phyloP scores from a whole-genome alignment of 2,888 invertebrate genomes.

The Gasteruption jaculator region DNA sequence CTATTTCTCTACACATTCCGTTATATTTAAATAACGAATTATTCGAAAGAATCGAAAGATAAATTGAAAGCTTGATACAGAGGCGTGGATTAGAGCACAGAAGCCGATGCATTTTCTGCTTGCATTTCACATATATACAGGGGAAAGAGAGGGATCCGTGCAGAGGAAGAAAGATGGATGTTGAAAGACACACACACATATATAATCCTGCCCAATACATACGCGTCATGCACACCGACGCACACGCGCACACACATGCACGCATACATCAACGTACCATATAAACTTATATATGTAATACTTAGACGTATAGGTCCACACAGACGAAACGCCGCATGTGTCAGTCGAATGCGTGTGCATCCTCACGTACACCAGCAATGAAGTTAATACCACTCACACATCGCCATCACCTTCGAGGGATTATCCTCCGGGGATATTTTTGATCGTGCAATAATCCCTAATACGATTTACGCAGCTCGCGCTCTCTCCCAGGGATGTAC shows the following conservation, averaged over 20 bases:
- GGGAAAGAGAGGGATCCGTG: not conserved
- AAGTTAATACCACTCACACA: constrained; percentile 46
- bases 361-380: too few relatives aligned
- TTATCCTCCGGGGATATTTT: constrained; percentile 50
- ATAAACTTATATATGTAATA: too few relatives aligned
- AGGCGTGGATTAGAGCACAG: constrained; percentile 36
- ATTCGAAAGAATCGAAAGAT: constrained; percentile 27
- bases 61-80: constrained; percentile 38
- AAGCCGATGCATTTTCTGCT: too few relatives aligned
- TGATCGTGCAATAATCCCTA: constrained; percentile 51
- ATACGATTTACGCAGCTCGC: constrained; percentile 50
- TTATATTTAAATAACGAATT: constrained; percentile 6
- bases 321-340: too few relatives aligned
- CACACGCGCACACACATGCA: constrained; percentile 21
- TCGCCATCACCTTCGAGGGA: constrained; percentile 39
- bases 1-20: too few relatives aligned
- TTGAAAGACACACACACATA: too few relatives aligned
- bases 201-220: too few relatives aligned
- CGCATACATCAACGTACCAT: constrained; percentile 24
- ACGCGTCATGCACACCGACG: constrained; percentile 13
- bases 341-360: too few relatives aligned
- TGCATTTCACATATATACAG: too few relatives aligned
- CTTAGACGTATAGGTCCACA: too few relatives aligned
- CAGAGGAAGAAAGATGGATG: not conserved
- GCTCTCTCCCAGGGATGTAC: constrained; percentile 29